Evolutionary conservation across 1,140 invertebrate genomes (phyloP).

Genomic region (Ericerus pela): DNA sequence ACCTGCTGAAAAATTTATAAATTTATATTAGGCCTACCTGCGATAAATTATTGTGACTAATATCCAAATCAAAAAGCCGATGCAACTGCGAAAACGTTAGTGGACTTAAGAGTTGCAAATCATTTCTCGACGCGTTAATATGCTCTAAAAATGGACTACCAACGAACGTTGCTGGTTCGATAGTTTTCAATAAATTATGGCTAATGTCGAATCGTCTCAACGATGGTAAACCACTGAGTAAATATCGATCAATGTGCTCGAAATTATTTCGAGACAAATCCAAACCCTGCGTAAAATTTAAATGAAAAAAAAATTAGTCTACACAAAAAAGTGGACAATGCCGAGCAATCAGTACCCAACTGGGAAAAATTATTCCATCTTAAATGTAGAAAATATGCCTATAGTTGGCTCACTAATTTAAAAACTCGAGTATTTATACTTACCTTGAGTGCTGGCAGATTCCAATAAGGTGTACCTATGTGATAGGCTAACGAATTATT

Average conservation of each 20-base stretch:
- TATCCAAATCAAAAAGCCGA: constrained; percentile 60
- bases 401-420: too few relatives aligned
- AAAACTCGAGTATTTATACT: too few relatives aligned
- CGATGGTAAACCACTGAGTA: constrained; percentile 57
- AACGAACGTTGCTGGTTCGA: constrained; percentile 57
- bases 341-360: too few relatives aligned
- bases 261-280: constrained; percentile 66
- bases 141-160: constrained; percentile 54
- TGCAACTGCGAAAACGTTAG: constrained; percentile 51
- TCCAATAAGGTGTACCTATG: constrained; percentile 53
- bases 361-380: too few relatives aligned
- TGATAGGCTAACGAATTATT: constrained; percentile 56
- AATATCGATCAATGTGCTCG: constrained; percentile 45
- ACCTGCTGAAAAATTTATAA: too few relatives aligned
- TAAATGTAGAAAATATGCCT: too few relatives aligned
- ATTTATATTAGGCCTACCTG: too few relatives aligned
- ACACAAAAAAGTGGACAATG: too few relatives aligned
- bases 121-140: constrained; percentile 27
- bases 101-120: constrained; percentile 25
- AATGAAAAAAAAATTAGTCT: not conserved
- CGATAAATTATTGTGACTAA: constrained; percentile 55
- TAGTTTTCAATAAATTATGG: constrained; percentile 49
- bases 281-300: constrained; percentile 37
- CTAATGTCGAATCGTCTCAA: constrained; percentile 62
- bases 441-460: constrained; percentile 59